Base-by-base conservation (phyloP, 1,140 invertebrate species). In the Chelonus insularis region DNA sequence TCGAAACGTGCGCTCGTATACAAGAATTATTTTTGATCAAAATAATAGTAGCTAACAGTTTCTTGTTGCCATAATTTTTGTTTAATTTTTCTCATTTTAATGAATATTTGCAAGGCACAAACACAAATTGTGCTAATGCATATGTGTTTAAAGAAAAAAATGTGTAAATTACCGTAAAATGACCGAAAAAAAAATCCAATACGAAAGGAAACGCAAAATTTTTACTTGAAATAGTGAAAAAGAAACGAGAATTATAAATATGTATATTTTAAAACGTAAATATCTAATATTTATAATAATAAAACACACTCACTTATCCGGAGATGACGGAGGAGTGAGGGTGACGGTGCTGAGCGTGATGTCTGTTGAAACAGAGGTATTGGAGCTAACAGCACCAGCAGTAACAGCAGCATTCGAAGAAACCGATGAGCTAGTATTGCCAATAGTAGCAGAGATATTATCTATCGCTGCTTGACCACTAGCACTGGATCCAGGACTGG, bases 271-370 rank as follows among this genome's bases (percentile, higher is more conserved):
- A 7, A 25, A 21, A 25, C 23, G 12, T 43, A 62, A 67, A 45
- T 71, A 50, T 60, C 47, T 57, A 62, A 41, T 61, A 55, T 62
- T 56, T 71, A 72, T 70, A 73, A 72, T 63, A 72, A 75, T 63
- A 73, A 75, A 72, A 62, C 73, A 75, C 72, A 82, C 84, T 80
- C 81, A 85, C 84, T 85, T 86, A 77, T 85, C 84, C 65, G 85
- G 85, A 71, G 85, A 86, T 79, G 78, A 82, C 66, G 84, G 85
- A 62, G 85, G 85, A 70, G 85, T 85, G 65, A 85, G 78, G 64
- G 82, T 81, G 68, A 83, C 77, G 64, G 79, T 78, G 72, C 81
- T 79, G 65, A 78, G 72, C 60, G 75, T 73, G 67, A 73, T 76
- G 64, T 74, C 72, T 68, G 72, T 72, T 64, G 79, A 72, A 61